Percentiles rank a stretch among this genome's conserved stretches.
These are phyloP conservation scores for Drosophila leontia DNA, from an alignment of 1,140 invertebrate genomes.

Conservation along the genomic window DNA sequence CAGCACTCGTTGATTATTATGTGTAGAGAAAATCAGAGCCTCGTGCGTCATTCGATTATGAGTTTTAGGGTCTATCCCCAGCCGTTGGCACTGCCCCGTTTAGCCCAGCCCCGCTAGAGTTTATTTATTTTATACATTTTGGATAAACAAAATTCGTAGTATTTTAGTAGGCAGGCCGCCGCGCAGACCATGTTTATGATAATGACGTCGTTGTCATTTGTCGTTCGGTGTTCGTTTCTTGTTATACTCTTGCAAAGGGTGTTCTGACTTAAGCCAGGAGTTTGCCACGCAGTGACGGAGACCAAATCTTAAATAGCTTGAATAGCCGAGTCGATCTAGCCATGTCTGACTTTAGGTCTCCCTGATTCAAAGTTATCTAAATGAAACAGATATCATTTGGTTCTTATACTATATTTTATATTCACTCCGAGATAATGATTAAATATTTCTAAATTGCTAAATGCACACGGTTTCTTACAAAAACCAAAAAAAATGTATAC, in stretches of 20 bases:
- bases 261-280: background rate
- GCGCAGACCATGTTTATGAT: conserved; percentile 59
- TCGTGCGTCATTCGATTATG: conserved; percentile 81
- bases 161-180: conserved; percentile 42
- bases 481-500: no score
- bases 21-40: conserved; percentile 57
- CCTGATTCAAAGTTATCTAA: background rate
- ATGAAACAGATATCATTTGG: background rate
- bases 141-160: conserved; percentile 63
- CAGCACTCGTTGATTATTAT: conserved; percentile 4
- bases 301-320: background rate
- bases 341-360: background rate
- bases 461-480: no score
- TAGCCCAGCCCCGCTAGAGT: conserved; percentile 30
- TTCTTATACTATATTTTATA: no score
- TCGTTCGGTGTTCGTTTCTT: conserved; percentile 22
- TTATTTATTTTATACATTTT: conserved; percentile 65
- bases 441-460: no score
- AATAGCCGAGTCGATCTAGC: background rate
- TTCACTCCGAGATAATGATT: no score
- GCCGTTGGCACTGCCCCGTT: conserved; percentile 3
- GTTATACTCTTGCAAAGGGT: background rate
- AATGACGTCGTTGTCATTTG: conserved; percentile 69
- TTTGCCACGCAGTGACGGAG: background rate
- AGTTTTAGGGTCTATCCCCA: conserved; percentile 51